Evolutionary conservation across 2,888 invertebrate species (phyloP).

Genomic region (Chouioia cunea): DNA sequence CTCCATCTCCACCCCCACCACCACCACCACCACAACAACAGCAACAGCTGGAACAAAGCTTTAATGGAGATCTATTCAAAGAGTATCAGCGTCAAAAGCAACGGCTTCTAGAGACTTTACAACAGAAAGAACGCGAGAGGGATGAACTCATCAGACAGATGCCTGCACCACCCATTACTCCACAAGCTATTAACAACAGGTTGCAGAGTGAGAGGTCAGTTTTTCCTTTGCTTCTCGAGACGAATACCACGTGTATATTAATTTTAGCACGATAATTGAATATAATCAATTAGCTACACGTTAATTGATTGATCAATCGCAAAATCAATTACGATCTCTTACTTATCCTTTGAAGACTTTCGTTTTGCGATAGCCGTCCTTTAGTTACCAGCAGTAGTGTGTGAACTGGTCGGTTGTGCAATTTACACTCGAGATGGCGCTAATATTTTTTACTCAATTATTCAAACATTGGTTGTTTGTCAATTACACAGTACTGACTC

Average conservation of each 20-base stretch:
- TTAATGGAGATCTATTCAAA: constrained; percentile 79
- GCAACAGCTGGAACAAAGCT: constrained; percentile 68
- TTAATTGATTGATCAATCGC: too few species aligned
- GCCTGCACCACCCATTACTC: constrained; percentile 64
- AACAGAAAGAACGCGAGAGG: constrained; percentile 70
- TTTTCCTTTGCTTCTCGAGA: neutral
- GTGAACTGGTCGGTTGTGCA: too few species aligned
- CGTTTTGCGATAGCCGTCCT: too few species aligned
- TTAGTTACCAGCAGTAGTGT: too few species aligned
- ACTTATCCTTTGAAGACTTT: too few species aligned
- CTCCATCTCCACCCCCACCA: constrained; percentile 38
- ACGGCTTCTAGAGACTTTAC: constrained; percentile 73
- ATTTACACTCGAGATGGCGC: too few species aligned
- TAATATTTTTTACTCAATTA: too few species aligned
- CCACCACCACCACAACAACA: constrained; percentile 20
- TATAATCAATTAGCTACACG: neutral
- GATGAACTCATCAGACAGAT: constrained; percentile 71
- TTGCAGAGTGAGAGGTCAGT: constrained; percentile 70
- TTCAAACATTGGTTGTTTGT: too few species aligned
- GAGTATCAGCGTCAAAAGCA: constrained; percentile 86
- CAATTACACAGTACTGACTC: too few species aligned
- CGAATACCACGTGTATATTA: neutral
- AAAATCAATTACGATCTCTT: too few species aligned
- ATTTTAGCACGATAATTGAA: neutral
- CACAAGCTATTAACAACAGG: constrained; percentile 67